Percentiles rank a stretch among this genome's conserved stretches.
These are phyloP conservation scores for Poeciliopsis turrubarensis DNA, from an alignment of 2,113 vertebrate genomes.

Conservation along the genomic window DNA sequence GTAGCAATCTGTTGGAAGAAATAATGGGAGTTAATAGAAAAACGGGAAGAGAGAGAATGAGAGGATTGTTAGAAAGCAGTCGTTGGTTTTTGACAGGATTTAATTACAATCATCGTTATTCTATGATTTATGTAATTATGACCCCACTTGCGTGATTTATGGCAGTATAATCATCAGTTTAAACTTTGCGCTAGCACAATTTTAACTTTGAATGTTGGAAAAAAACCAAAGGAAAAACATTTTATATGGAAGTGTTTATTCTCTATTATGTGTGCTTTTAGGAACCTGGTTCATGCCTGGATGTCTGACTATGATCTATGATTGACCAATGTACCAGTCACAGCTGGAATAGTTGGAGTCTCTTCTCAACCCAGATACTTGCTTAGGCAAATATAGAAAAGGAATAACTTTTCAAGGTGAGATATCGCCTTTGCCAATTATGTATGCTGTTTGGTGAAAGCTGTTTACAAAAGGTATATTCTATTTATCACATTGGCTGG, in stretches of 20 bases:
- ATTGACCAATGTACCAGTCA: no score
- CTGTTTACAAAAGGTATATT: no score
- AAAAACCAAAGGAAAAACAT: neutral
- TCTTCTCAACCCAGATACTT: no score
- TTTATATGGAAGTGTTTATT: neutral
- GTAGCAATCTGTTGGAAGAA: slow-evolving; percentile 62
- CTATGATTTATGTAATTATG: slow-evolving; percentile 38
- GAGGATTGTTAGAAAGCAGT: slow-evolving; percentile 27
- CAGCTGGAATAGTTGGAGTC: no score
- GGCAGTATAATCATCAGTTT: slow-evolving; percentile 28
- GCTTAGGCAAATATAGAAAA: no score
- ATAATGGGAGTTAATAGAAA: slow-evolving; percentile 50
- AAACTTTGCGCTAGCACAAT: neutral
- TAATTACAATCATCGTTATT: slow-evolving; percentile 61
- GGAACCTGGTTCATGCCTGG: no score
- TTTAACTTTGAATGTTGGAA: neutral
- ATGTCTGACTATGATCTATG: no score
- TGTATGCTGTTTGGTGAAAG: no score
- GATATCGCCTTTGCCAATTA: no score
- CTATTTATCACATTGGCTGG: no score
- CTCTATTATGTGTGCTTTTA: neutral
- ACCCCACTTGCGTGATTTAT: slow-evolving; percentile 46
- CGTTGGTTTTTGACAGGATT: slow-evolving; percentile 48
- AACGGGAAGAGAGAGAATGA: neutral
- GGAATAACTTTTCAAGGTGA: no score